Percentiles rank a stretch among this genome's conserved stretches.
Evolutionary conservation across 2,797 vertebrate genomes (phyloP).

Genomic region (Acrossocheilus fasciatus): DNA sequence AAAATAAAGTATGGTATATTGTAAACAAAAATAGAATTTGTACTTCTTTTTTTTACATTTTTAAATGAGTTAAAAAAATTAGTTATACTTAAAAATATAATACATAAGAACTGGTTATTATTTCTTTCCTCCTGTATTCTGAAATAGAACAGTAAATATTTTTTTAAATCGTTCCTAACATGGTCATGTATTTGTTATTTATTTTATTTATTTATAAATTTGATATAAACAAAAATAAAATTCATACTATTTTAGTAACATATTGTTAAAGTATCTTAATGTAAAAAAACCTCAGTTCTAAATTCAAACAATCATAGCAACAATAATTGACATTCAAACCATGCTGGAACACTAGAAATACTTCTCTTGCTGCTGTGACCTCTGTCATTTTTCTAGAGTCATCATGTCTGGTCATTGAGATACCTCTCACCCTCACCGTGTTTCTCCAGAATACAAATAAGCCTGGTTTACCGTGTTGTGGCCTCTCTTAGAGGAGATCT

Average conservation of each 20-base stretch:
- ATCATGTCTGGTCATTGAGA: conserved; percentile 19
- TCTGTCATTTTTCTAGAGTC: conserved; percentile 10
- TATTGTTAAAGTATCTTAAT: neutral
- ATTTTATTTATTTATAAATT: neutral
- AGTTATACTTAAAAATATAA: neutral
- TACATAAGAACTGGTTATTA: no score
- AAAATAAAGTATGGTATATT: neutral
- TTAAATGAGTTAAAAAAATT: neutral
- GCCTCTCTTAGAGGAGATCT: neutral
- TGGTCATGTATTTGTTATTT: neutral
- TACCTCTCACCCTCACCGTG: neutral
- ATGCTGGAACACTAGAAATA: neutral
- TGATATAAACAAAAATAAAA: neutral
- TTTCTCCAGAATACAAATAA: conserved; percentile 37
- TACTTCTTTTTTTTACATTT: neutral
- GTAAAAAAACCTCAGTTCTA: neutral
- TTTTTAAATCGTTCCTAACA: neutral
- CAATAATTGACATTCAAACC: neutral
- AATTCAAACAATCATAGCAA: neutral
- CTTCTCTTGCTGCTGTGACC: neutral
- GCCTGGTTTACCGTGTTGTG: neutral
- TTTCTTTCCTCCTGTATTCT: neutral
- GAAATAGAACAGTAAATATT: neutral
- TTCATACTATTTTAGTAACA: neutral
- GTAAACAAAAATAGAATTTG: neutral